phyloP scores from a whole-genome alignment of 2,113 vertebrate species.

The Rhynchomys soricoides region DNA sequence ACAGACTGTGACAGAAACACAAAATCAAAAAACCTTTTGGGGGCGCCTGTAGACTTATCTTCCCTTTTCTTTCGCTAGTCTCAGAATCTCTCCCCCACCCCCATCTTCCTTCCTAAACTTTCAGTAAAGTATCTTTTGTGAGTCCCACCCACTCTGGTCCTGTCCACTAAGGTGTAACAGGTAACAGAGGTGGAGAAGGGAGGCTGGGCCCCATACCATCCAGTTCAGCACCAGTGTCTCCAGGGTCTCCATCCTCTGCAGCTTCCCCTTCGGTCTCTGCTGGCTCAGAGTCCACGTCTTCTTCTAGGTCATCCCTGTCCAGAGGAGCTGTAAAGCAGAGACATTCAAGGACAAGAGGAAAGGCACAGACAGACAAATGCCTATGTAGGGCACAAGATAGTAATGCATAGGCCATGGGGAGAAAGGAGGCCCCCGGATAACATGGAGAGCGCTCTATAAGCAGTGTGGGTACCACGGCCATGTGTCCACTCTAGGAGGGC shows the following conservation, averaged over 20 bases:
- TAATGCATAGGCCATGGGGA: accelerated
- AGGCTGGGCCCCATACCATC: conserved; percentile 88
- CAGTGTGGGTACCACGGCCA: neutral
- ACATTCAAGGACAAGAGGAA: conserved; percentile 62
- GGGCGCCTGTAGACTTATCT: neutral
- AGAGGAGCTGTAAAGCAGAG: conserved; percentile 88
- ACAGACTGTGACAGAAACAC: neutral
- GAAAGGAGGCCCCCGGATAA: neutral
- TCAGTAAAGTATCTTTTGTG: neutral
- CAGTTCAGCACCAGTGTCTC: conserved; percentile 92
- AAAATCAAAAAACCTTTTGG: neutral
- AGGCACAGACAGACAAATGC: neutral
- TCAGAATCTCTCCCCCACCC: accelerated
- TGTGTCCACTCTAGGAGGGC: neutral
- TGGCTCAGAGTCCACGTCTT: conserved; percentile 90
- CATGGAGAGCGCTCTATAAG: accelerated
- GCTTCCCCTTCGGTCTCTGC: conserved; percentile 92
- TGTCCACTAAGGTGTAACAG: neutral
- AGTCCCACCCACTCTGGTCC: neutral
- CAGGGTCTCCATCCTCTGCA: conserved; percentile 87
- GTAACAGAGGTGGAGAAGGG: neutral
- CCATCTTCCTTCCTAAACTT: neutral
- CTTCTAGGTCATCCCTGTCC: conserved; percentile 90
- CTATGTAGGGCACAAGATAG: neutral
- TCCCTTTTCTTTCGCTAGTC: too few relatives aligned